Percentiles rank a stretch among this genome's conserved stretches.
Evolutionary conservation across 2,797 vertebrate species (phyloP).

Genomic region (Stomatorhinus walkeri): DNA sequence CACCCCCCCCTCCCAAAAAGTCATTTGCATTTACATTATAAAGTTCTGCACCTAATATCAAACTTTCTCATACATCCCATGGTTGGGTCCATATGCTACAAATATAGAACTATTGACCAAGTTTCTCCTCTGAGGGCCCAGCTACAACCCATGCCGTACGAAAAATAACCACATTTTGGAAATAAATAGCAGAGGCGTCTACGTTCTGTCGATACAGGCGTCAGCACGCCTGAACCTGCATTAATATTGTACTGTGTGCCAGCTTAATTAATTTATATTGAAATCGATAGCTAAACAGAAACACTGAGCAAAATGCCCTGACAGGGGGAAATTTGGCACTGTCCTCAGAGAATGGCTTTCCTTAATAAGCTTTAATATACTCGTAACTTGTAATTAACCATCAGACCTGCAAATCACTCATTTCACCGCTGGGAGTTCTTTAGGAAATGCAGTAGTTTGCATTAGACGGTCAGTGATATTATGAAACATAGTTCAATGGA

Average conservation of each 20-base stretch:
- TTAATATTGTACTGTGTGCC: constrained; percentile 32
- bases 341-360: constrained; percentile 16
- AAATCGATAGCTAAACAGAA: constrained; percentile 31
- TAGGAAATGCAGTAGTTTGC: background rate
- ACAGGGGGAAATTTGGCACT: constrained; percentile 22
- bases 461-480: background rate
- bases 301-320: constrained; percentile 28
- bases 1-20: background rate
- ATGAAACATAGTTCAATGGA: background rate
- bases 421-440: background rate
- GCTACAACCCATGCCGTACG: background rate
- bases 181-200: background rate
- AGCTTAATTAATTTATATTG: constrained; percentile 36
- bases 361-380: constrained; percentile 22
- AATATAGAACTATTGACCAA: background rate
- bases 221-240: constrained; percentile 9
- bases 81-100: background rate
- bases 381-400: background rate
- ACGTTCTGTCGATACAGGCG: background rate
- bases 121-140: background rate
- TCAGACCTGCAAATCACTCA: background rate
- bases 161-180: constrained; percentile 6
- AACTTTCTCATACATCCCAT: background rate
- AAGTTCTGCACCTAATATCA: background rate
- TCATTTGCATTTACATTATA: background rate